A percentile compares a stretch with the other conserved stretches of the same genome.
Evolutionary conservation across 1,140 invertebrate species (phyloP).

Genomic region (Parapsyche elsis): DNA sequence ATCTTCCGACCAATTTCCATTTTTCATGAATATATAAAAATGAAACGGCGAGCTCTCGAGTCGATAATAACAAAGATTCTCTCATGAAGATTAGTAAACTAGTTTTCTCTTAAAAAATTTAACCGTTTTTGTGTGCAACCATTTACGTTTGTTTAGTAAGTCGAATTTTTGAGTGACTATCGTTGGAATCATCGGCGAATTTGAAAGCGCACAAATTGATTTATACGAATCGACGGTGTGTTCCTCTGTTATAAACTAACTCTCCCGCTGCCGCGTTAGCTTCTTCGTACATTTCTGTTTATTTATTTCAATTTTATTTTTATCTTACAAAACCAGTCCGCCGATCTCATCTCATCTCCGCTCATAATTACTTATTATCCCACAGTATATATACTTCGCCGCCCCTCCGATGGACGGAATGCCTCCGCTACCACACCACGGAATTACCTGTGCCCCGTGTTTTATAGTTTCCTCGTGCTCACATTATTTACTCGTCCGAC

Average conservation of each 20-base stretch:
- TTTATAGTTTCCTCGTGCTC: constrained; percentile 31
- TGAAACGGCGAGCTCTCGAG: neutral
- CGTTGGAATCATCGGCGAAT: no score
- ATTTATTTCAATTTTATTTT: constrained; percentile 54
- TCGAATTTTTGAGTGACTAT: neutral
- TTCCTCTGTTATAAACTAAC: neutral
- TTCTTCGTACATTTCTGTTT: constrained; percentile 43
- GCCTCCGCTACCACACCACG: constrained; percentile 36
- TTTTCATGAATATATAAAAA: constrained; percentile 6
- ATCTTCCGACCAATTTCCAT: neutral
- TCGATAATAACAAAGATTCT: constrained; percentile 38
- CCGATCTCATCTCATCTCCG: constrained; percentile 54
- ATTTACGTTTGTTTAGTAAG: neutral
- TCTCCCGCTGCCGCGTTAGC: neutral
- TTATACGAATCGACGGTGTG: neutral
- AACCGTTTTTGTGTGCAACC: constrained; percentile 26
- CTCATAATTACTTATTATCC: constrained; percentile 56
- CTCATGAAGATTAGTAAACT: constrained; percentile 52
- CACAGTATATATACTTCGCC: constrained; percentile 45
- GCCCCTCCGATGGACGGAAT: constrained; percentile 38
- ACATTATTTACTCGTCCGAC: neutral
- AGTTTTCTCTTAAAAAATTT: constrained; percentile 44
- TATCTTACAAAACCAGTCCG: constrained; percentile 47
- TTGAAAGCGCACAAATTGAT: constrained; percentile 17
- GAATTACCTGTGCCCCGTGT: constrained; percentile 22